phyloP scores from a whole-genome alignment of 2,113 vertebrate genomes.

The Athene cunicularia region DNA sequence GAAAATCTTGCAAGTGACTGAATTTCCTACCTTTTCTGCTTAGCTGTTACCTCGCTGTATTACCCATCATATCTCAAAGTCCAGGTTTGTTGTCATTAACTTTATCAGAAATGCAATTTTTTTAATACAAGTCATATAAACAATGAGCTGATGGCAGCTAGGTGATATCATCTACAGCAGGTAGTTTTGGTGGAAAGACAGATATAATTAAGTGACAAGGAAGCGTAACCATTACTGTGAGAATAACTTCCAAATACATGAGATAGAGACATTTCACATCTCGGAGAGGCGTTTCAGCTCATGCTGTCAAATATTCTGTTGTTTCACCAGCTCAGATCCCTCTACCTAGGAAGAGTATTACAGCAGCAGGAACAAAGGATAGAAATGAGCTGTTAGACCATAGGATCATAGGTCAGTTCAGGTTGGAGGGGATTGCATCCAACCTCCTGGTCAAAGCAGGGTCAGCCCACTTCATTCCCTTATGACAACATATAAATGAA shows the following conservation, averaged over 20 bases:
- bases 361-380: neutral
- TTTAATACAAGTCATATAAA: neutral
- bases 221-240: neutral
- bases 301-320: neutral
- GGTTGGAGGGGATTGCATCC: neutral
- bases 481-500: neutral
- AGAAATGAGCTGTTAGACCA: neutral
- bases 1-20: slow-evolving; percentile 65
- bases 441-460: neutral
- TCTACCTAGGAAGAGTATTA: neutral
- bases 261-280: neutral
- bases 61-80: slow-evolving; percentile 72
- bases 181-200: neutral
- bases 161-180: neutral
- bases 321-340: neutral
- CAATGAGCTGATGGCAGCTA: neutral
- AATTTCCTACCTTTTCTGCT: slow-evolving; percentile 33
- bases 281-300: neutral
- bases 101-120: neutral
- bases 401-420: neutral
- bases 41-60: slow-evolving; percentile 59
- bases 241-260: neutral
- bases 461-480: neutral
- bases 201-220: neutral
- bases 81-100: slow-evolving; percentile 12